Conservation (phyloP, 1,140 invertebrate genomes). For the Drosophila mauritiana region DNA sequence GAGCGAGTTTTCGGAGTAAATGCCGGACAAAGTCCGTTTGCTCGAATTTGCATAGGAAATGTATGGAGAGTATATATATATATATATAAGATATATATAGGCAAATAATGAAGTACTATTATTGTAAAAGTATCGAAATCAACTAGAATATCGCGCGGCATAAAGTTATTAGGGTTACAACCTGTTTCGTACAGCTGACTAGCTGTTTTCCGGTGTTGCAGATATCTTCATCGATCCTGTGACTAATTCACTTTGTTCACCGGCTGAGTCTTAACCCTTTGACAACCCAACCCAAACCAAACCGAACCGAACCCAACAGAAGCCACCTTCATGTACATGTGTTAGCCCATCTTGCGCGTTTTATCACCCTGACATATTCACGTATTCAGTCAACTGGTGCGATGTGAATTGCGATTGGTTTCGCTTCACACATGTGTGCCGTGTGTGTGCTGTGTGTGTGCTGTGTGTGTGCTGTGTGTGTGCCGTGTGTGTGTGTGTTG, state of each 20-base stretch:
- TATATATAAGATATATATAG: no score
- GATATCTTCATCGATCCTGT: conserved; percentile 1
- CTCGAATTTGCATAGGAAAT: no score
- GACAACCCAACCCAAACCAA: background rate
- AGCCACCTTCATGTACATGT: background rate
- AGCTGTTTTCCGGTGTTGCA: background rate
- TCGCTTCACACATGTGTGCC: conserved; percentile 40
- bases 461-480: background rate
- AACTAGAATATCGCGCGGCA: no score
- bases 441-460: background rate
- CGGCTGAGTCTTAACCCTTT: conserved; percentile 5
- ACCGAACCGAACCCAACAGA: no score
- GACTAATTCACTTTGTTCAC: conserved; percentile 1
- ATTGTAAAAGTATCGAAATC: no score
- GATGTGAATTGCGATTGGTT: conserved; percentile 70
- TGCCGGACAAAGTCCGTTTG: conserved; percentile 9
- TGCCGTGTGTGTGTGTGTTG: background rate
- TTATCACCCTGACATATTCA: conserved; percentile 34
- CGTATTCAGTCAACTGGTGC: conserved; percentile 51
- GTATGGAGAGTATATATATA: no score
- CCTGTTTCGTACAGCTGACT: no score
- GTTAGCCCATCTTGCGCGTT: conserved; percentile 1
- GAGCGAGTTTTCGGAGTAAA: conserved; percentile 19
- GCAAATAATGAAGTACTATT: no score
- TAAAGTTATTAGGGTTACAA: no score